Base-by-base conservation (phyloP, 2,113 vertebrate species). In the Corvus moneduloides region DNA sequence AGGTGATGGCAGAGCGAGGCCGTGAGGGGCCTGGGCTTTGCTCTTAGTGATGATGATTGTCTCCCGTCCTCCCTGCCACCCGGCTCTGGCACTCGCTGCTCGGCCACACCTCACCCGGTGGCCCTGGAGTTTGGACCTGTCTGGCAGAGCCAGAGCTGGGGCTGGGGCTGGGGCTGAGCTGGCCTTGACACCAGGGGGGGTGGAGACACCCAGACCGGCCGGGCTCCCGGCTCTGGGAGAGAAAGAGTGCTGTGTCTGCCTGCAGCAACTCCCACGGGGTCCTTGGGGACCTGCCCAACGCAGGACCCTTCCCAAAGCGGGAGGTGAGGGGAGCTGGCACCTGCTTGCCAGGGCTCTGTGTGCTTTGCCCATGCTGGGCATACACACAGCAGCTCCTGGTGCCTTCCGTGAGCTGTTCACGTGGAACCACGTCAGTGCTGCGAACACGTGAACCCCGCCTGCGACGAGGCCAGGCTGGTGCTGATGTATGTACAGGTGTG, bases 281-380 rank as follows among this genome's bases (percentile, higher is more conserved):
- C 67, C 23, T 11, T 20, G 77, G 52, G 35, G 49, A 54, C 39
- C 35, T 76, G 84, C 28, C 49, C 62, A 9, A 2, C 2, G 51
- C 2, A 19, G 17, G 23, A 37, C 33, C 2, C 1, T 66, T 56
- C 23, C 79, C 30, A 21, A 26, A 24, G 4, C 0, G 0, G 16
- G 20, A 7, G 33, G 37, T 8, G 32, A 58, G 32, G 55, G 84
- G 59, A 54, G 66, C 64, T 69, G 68, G 43, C 22, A 33, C 21
- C 10, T 1, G 0, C 46, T 35, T 8, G 18, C 39, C 6, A 5
- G 18, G 54, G 64, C 28, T 35, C 4, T 0, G 0, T 13, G n/a
- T 55, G n/a, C 51, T 69, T 33, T 15, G 16, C 55, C 35, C 3
- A 0, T 14, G 28, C 37, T 12, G 43, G 54, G 24, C 30, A 21